Evolutionary conservation across 1,140 invertebrate species (phyloP), one percentile per base, ranked within the genome.

Genomic region (Drosophila nigromelanica): DNA sequence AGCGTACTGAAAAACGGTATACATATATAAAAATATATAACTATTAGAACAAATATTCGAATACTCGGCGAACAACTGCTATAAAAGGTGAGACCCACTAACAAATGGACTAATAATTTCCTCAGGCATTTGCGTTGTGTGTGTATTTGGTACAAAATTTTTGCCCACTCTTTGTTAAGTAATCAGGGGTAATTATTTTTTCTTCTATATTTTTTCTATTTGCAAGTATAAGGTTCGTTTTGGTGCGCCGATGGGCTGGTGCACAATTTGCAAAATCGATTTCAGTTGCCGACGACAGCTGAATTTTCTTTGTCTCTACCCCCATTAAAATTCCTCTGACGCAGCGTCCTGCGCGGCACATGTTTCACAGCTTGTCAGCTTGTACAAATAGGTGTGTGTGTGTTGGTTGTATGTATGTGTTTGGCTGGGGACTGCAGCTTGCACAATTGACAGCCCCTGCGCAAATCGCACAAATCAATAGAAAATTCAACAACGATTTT

Each of bases 211-310:
- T 15, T 60, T 42, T 33, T 51, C 4, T 8, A 14, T 51, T 14
- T 15, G 40, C 40, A 14, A 50, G 15, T 45, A 12, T n/a, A 48
- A 58, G n/a, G 5, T 50, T 15, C 3, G 37, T 24, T 12, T 37
- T 30, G 15, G 14, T 39, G 15, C 18, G 47, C 18, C 3, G 6
- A 3, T 33, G 14, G 11, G 18, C 50, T 43, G 43, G 12, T 70
- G 24, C 42, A 61, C 47, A 47, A 50, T 62, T 81, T 72, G 75
- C 63, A 87, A 89, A 87, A 86, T 86, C 83, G 83, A 86, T 86
- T 69, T 27, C 10, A 40, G 21, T 42, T 4, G 37, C 10, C 37
- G 37, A 27, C 45, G 35, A 30, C 35, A 55, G 56, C 43, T 51
- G 51, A 73, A 69, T 68, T 62, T 67, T 69, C 58, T 61, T 69